phyloP scores from a whole-genome alignment of 2,113 vertebrate genomes.

The Dipodomys merriami region DNA sequence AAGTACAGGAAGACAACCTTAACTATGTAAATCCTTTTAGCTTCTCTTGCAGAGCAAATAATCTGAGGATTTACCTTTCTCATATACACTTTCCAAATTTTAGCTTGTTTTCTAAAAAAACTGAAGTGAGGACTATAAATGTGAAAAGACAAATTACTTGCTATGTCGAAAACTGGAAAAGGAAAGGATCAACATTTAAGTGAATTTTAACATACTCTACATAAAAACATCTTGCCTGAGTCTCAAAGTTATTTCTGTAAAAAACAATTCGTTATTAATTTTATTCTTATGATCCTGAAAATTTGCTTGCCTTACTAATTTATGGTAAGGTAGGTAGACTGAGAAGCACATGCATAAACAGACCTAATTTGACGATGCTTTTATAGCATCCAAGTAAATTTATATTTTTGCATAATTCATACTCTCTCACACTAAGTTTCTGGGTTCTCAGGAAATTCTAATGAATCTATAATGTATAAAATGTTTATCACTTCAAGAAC shows the following conservation, averaged over 20 bases:
- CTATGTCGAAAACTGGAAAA: constrained; percentile 33
- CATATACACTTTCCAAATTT: background rate
- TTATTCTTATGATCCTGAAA: constrained; percentile 51
- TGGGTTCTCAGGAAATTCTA: constrained; percentile 50
- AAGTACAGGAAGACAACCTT: constrained; percentile 23
- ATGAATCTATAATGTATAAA: constrained; percentile 57
- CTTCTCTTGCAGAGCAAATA: background rate
- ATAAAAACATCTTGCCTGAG: constrained; percentile 10
- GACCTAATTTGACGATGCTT: constrained; percentile 56
- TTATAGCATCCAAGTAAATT: constrained; percentile 63
- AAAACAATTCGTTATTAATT: constrained; percentile 31
- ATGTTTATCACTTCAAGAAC: constrained; percentile 33
- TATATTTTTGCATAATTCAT: constrained; percentile 62
- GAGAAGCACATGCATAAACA: constrained; percentile 34
- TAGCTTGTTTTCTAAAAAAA: background rate
- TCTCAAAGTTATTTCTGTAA: constrained; percentile 53
- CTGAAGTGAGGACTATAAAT: background rate
- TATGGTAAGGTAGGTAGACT: constrained; percentile 15
- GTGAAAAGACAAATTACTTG: constrained; percentile 46
- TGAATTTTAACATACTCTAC: constrained; percentile 25
- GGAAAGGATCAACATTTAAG: constrained; percentile 8
- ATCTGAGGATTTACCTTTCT: background rate
- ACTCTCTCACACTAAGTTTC: background rate
- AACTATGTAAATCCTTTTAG: background rate
- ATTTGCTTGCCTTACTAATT: constrained; percentile 49